Evolutionary conservation across 1,140 invertebrate genomes (phyloP).

Genomic region (Himalopsyche phryganea): DNA sequence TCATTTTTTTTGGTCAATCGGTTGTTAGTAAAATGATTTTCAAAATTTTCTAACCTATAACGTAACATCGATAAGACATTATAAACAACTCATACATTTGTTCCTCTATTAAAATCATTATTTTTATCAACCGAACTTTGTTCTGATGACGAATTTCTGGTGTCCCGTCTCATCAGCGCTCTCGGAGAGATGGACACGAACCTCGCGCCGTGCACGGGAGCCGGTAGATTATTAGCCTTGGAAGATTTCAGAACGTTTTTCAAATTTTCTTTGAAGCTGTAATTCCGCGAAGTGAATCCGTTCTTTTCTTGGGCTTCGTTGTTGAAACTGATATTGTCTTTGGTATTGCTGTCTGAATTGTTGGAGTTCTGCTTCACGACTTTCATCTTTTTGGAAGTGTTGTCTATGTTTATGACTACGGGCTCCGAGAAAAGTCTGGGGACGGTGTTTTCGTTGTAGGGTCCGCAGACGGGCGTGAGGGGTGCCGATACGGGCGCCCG

Average conservation of each 20-base stretch:
- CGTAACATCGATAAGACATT: too few relatives aligned
- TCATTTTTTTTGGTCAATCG: too few relatives aligned
- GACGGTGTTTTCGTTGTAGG: constrained; percentile 9
- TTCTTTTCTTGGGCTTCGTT: constrained; percentile 12
- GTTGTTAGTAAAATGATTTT: too few relatives aligned
- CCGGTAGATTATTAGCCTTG: constrained; percentile 17
- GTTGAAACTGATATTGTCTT: constrained; percentile 3
- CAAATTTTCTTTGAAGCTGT: constrained; percentile 32
- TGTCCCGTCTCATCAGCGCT: constrained; percentile 18
- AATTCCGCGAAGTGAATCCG: constrained; percentile 24
- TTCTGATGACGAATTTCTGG: neutral
- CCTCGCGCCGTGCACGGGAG: constrained; percentile 24
- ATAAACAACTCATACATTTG: too few relatives aligned
- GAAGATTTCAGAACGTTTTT: constrained; percentile 29
- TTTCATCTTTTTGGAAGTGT: constrained; percentile 10
- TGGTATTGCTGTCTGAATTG: constrained; percentile 13
- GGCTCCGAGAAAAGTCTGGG: constrained; percentile 25
- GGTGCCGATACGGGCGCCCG: constrained; percentile 24
- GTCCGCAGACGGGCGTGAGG: constrained; percentile 27
- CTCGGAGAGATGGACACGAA: constrained; percentile 25
- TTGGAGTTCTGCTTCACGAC: constrained; percentile 22
- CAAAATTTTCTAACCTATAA: too few relatives aligned
- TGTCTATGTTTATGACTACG: constrained; percentile 10
- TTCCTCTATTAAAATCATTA: too few relatives aligned
- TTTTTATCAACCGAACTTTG: too few relatives aligned